A percentile compares a stretch with the other conserved stretches of the same genome.
phyloP scores from a whole-genome alignment of 2,888 invertebrate genomes.

The Ecliptopera silaceata region DNA sequence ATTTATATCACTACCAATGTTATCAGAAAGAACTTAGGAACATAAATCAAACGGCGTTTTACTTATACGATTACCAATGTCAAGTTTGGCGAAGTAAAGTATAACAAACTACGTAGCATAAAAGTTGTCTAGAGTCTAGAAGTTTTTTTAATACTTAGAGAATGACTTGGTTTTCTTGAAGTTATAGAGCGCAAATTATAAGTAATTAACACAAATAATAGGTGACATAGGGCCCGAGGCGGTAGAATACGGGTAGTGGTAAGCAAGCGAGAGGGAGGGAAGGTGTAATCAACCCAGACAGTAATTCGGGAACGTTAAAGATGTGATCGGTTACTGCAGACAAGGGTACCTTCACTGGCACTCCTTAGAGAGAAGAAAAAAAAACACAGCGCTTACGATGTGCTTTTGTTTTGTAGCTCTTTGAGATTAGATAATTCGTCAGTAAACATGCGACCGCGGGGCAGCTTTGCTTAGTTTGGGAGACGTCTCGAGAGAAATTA shows the following conservation, averaged over 20 bases:
- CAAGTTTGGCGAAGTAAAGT: slow-evolving; percentile 45
- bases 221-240: slow-evolving; percentile 71
- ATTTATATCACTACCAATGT: slow-evolving; percentile 45
- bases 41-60: slow-evolving; percentile 29
- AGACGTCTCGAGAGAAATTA: slow-evolving; percentile 80
- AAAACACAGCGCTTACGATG: slow-evolving; percentile 80
- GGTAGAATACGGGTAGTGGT: slow-evolving; percentile 45
- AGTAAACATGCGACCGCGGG: slow-evolving; percentile 76
- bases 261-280: slow-evolving; percentile 47
- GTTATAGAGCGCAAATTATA: slow-evolving; percentile 77
- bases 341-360: slow-evolving; percentile 77
- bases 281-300: slow-evolving; percentile 78
- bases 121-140: slow-evolving; percentile 64
- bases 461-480: slow-evolving; percentile 73
- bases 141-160: slow-evolving; percentile 76
- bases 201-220: slow-evolving; percentile 80
- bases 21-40: slow-evolving; percentile 3
- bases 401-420: slow-evolving; percentile 82
- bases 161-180: slow-evolving; percentile 74
- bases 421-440: slow-evolving; percentile 80
- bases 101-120: slow-evolving; percentile 48
- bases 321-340: slow-evolving; percentile 81
- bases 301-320: slow-evolving; percentile 81
- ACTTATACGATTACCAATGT: slow-evolving; percentile 52
- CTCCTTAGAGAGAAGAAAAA: slow-evolving; percentile 81